Evolutionary conservation across 2,113 vertebrate genomes (phyloP).

Genomic region (Rutilus rutilus): DNA sequence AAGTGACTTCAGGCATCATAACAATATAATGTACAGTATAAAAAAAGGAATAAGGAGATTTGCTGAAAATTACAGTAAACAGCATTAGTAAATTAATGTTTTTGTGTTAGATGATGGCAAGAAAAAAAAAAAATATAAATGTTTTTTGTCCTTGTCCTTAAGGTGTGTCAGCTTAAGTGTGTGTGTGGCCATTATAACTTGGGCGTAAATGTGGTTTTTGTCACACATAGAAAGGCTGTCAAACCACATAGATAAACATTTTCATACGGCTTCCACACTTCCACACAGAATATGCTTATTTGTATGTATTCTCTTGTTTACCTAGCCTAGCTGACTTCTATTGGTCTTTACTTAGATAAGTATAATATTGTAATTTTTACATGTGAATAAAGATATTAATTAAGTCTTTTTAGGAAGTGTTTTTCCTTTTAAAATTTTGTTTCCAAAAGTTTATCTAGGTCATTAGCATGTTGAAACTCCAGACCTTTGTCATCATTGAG

Average conservation of each 20-base stretch:
- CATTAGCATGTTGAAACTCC: not conserved
- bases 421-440: not conserved
- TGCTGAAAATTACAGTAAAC: too few species aligned
- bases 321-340: not conserved
- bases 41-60: not conserved
- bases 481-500: not conserved
- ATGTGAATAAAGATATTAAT: not conserved
- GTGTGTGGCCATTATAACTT: not conserved
- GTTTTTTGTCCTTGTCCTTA: too few species aligned
- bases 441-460: not conserved
- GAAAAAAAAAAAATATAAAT: too few species aligned
- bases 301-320: not conserved
- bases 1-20: not conserved
- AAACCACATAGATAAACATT: slow-evolving; percentile 17
- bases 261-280: not conserved
- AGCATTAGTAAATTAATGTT: too few species aligned
- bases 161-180: not conserved
- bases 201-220: not conserved
- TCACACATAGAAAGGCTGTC: not conserved
- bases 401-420: not conserved
- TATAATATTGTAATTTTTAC: not conserved
- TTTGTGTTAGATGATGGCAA: too few species aligned
- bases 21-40: not conserved
- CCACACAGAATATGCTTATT: not conserved
- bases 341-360: not conserved